phyloP scores from a whole-genome alignment of 2,797 vertebrate genomes.

The Coranthus polyacanthus region DNA sequence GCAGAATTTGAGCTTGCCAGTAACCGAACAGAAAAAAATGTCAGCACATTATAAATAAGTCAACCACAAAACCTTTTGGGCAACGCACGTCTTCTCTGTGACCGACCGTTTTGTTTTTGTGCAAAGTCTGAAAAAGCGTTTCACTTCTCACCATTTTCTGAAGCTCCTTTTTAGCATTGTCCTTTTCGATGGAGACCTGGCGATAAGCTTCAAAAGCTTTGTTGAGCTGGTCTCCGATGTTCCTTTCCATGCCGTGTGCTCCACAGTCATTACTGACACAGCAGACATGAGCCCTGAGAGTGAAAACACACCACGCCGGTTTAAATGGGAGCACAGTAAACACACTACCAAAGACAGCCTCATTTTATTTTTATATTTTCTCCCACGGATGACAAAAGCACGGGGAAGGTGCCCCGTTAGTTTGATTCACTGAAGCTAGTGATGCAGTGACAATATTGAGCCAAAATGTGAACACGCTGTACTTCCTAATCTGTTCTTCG shows the following conservation, averaged over 20 bases:
- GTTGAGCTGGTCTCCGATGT: slow-evolving; percentile 97
- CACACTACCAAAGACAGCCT: no score
- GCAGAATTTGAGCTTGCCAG: no score
- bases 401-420: slow-evolving; percentile 4
- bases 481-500: slow-evolving; percentile 24
- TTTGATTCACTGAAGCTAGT: slow-evolving; percentile 5
- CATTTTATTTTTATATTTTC: no score
- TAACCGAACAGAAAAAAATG: no score
- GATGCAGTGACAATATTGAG: slow-evolving; percentile 17
- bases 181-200: slow-evolving; percentile 95
- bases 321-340: no score
- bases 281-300: slow-evolving; percentile 82
- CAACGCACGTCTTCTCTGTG: background rate
- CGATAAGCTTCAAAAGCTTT: slow-evolving; percentile 98
- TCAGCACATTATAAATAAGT: slow-evolving; percentile 1
- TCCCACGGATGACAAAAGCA: no score
- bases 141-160: slow-evolving; percentile 89
- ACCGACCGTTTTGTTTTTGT: background rate
- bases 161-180: slow-evolving; percentile 90
- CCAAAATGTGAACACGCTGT: slow-evolving; percentile 15
- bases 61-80: background rate
- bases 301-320: no score
- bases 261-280: slow-evolving; percentile 92
- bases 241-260: slow-evolving; percentile 95
- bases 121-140: background rate